Base-by-base conservation (phyloP, 2,797 vertebrate species). In the Helicolenus hilgendorfi region DNA sequence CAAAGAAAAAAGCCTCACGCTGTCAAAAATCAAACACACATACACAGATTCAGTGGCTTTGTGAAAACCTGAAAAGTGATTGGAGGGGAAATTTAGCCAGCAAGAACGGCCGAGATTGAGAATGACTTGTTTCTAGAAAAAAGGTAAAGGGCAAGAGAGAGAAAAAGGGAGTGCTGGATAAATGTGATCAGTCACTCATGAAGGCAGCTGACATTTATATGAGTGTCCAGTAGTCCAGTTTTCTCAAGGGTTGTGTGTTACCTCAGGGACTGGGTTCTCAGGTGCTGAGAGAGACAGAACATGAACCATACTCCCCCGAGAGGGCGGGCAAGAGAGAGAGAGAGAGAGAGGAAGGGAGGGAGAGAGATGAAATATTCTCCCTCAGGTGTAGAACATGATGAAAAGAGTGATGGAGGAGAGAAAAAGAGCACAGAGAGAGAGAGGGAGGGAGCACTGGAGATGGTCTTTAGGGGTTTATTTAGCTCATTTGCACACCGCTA, bases 251-350 rank as follows among this genome's bases (percentile, higher is more conserved):
- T 24, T 81, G 64, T 49, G 22, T 72, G 59, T 38, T 62, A 85
- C 91, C 78, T 82, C 76, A n/a, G 92, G 89, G 94, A 92, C 24
- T 55, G 9, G 38, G 91, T 74, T 81, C 93, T 89, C 93, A 95
- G 90, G 83, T 94, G 92, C 81, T 85, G 87, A 84, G 72, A 80
- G 86, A 89, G 68, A 36, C 67, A 72, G 85, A 86, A 82, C 67
- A 87, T 45, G 70, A 74, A 63, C 79, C 35, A 15, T 3, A 83
- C 4, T 83, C 87, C 71, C 90, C 63, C 0, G 59, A 81, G 89
- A 75, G 31, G 13, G 13, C 13, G 11, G 11, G 11, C 36, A 38
- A 5, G 24, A 65, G 24, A 31, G 73, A 11, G 41, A 27, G 75
- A 49, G 49, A 41, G 38, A 41, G 59, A 81, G 90, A 72, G 27